These are phyloP conservation scores for Trididemnum nubilum DNA, from an alignment of 23 tunicate genomes.

Conservation along the genomic window DNA sequence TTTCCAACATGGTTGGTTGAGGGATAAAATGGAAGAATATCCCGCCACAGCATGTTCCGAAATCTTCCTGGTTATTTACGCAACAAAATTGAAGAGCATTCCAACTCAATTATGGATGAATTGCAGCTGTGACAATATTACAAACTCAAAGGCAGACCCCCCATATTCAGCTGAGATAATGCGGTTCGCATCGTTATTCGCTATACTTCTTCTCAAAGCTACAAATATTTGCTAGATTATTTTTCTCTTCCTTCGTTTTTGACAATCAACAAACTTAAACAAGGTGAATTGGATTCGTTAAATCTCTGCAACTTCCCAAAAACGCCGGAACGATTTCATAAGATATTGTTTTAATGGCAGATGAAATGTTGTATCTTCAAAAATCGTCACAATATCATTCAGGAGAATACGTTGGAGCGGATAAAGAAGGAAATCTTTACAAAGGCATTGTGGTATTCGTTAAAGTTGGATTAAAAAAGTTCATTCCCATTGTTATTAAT, in stretches of 20 bases:
- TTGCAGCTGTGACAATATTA: background rate
- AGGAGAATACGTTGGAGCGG: background rate
- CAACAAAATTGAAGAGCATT: background rate
- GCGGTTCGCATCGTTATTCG: background rate
- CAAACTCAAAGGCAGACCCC: background rate
- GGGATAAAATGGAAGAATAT: background rate
- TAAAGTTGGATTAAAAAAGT: too few species aligned
- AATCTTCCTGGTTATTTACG: constrained; percentile 11
- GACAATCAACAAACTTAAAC: background rate
- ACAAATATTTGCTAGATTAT: constrained; percentile 2
- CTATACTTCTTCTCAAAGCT: constrained; percentile 6
- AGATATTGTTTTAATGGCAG: background rate
- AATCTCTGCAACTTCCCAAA: background rate
- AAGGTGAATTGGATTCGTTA: constrained; percentile 3
- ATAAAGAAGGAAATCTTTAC: background rate
- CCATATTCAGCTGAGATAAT: background rate
- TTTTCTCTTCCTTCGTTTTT: background rate
- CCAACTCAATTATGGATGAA: constrained; percentile 9
- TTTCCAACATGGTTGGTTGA: background rate
- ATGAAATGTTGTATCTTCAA: constrained; percentile 17
- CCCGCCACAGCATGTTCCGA: constrained; percentile 15
- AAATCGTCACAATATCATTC: background rate
- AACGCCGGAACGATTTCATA: background rate
- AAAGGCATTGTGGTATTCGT: background rate
- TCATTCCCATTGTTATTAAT: background rate